These are phyloP conservation scores for Limnephilus auricula DNA, from an alignment of 2,888 invertebrate genomes.

Conservation along the genomic window DNA sequence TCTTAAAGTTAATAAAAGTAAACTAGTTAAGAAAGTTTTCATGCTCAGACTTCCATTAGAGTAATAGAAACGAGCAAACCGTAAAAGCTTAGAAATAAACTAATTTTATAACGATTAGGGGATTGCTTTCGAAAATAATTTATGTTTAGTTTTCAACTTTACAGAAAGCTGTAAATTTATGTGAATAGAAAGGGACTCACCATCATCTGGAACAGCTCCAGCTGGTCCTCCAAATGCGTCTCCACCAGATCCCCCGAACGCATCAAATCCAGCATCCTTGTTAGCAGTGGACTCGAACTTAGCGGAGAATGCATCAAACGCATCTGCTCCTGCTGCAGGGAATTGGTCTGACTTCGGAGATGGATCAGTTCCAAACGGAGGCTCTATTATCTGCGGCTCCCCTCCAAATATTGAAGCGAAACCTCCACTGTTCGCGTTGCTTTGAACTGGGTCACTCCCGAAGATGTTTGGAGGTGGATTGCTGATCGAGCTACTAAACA, in stretches of 20 bases:
- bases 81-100: neutral
- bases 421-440: constrained; percentile 26
- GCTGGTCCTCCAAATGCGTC: constrained; percentile 43
- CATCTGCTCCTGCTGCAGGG: constrained; percentile 72
- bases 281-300: constrained; percentile 87
- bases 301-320: constrained; percentile 92
- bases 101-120: neutral
- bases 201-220: constrained; percentile 67
- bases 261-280: constrained; percentile 75
- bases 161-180: neutral
- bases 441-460: constrained; percentile 33
- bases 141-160: neutral
- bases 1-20: neutral
- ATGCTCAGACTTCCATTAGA: neutral
- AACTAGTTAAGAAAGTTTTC: neutral
- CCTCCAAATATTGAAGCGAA: constrained; percentile 60
- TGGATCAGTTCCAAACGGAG: constrained; percentile 70
- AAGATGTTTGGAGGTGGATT: constrained; percentile 52
- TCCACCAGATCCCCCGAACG: constrained; percentile 72
- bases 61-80: neutral
- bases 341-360: constrained; percentile 62
- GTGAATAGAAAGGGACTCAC: constrained; percentile 39
- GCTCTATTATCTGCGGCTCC: constrained; percentile 67
- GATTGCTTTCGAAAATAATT: neutral
- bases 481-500: constrained; percentile 35